phyloP scores from a whole-genome alignment of 35 echinoderm and acorn worm species.

The Ophioderma brevispina region DNA sequence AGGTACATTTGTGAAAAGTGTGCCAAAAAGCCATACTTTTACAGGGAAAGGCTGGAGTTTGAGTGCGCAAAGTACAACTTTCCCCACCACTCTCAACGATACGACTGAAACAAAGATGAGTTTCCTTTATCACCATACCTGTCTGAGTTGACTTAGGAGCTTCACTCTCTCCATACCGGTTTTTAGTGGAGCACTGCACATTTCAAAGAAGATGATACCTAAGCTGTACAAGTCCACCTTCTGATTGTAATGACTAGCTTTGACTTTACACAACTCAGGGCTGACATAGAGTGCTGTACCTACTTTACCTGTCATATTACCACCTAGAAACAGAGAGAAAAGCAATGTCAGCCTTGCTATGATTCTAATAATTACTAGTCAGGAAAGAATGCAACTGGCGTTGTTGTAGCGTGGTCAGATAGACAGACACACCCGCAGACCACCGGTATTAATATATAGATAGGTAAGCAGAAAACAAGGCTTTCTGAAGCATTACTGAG shows the following conservation, averaged over 20 bases:
- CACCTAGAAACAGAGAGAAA: background rate
- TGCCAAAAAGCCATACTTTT: too few relatives aligned
- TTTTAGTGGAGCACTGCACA: conserved; percentile 67
- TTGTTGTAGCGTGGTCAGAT: background rate
- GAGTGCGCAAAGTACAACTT: too few relatives aligned
- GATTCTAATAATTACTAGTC: too few relatives aligned
- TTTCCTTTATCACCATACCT: conserved; percentile 46
- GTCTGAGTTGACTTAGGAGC: conserved; percentile 75
- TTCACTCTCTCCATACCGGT: conserved; percentile 94
- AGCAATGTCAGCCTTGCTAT: too few relatives aligned
- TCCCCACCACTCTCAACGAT: too few relatives aligned
- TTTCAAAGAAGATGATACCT: conserved; percentile 99
- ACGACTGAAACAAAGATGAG: background rate
- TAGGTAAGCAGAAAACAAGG: too few relatives aligned
- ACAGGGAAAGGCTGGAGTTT: too few relatives aligned
- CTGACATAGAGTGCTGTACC: conserved; percentile 97
- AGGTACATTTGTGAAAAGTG: too few relatives aligned
- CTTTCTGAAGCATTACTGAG: too few relatives aligned
- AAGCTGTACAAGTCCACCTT: conserved; percentile 98
- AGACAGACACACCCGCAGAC: background rate
- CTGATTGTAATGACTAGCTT: conserved; percentile 84
- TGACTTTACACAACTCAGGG: conserved; percentile 89
- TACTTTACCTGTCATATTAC: conserved; percentile 88
- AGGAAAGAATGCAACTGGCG: too few relatives aligned
- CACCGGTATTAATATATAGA: too few relatives aligned